These are phyloP conservation scores for Sebastes goodei DNA, from an alignment of 2,797 vertebrate species.

Conservation along the genomic window DNA sequence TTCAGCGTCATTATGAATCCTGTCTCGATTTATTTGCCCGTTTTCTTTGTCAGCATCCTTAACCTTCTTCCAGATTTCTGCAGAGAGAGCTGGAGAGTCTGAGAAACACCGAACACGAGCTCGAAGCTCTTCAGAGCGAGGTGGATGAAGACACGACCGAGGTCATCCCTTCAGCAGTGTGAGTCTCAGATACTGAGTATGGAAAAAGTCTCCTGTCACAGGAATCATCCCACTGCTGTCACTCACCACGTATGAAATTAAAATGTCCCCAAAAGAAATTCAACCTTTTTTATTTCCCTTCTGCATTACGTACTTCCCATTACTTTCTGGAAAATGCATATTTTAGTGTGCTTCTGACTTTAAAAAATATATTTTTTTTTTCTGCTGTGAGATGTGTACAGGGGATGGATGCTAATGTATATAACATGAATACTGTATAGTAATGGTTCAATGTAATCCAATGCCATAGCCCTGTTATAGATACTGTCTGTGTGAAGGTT, in stretches of 20 bases:
- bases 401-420: neutral
- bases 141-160: constrained; percentile 87
- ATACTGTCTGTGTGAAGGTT: neutral
- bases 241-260: no score
- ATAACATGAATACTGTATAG: neutral
- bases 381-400: no score
- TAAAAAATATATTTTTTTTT: no score
- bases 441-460: neutral
- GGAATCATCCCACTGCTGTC: neutral
- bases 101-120: constrained; percentile 71
- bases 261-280: neutral
- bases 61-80: constrained; percentile 76
- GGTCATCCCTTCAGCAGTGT: constrained; percentile 87
- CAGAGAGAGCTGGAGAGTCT: constrained; percentile 80
- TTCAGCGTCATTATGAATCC: neutral
- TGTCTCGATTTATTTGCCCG: fast-evolving
- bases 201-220: neutral
- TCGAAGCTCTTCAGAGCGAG: constrained; percentile 79
- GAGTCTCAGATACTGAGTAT: constrained; percentile 35
- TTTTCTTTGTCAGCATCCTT: constrained; percentile 38
- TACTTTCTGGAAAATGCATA: neutral
- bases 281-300: neutral
- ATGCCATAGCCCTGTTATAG: neutral
- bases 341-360: neutral
- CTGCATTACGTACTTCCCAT: neutral